These are phyloP conservation scores for Hycleus cichorii DNA, from an alignment of 1,140 invertebrate species.

Conservation along the genomic window DNA sequence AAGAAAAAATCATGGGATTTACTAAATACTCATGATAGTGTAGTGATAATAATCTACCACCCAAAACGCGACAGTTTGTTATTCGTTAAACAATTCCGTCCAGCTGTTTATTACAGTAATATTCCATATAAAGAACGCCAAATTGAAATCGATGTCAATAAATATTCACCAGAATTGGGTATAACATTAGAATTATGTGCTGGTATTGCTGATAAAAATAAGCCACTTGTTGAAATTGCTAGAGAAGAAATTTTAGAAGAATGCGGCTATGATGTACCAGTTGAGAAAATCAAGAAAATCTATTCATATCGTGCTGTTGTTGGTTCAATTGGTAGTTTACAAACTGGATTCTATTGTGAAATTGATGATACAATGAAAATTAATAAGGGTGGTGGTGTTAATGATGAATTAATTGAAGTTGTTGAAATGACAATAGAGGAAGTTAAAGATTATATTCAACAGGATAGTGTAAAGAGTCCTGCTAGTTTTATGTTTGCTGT, in stretches of 20 bases:
- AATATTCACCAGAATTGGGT: slow-evolving; percentile 68
- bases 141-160: slow-evolving; percentile 55
- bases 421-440: slow-evolving; percentile 75
- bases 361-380: slow-evolving; percentile 86
- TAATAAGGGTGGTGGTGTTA: slow-evolving; percentile 65
- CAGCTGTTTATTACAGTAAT: slow-evolving; percentile 64
- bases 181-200: slow-evolving; percentile 90
- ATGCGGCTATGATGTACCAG: slow-evolving; percentile 84
- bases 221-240: slow-evolving; percentile 70
- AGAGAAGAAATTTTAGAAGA: slow-evolving; percentile 86
- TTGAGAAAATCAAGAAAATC: slow-evolving; percentile 63
- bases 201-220: slow-evolving; percentile 87
- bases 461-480: slow-evolving; percentile 60
- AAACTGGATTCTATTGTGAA: slow-evolving; percentile 85
- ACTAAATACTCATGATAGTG: slow-evolving; percentile 65
- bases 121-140: slow-evolving; percentile 47
- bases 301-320: slow-evolving; percentile 52
- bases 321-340: slow-evolving; percentile 60
- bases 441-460: slow-evolving; percentile 59
- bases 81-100: slow-evolving; percentile 88
- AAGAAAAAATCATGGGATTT: slow-evolving; percentile 61
- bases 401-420: slow-evolving; percentile 91
- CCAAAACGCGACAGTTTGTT: slow-evolving; percentile 63
- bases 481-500: slow-evolving; percentile 74
- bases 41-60: slow-evolving; percentile 72